Evolutionary conservation across 2,888 invertebrate species (phyloP).

Genomic region (Dryomyza anilis): DNA sequence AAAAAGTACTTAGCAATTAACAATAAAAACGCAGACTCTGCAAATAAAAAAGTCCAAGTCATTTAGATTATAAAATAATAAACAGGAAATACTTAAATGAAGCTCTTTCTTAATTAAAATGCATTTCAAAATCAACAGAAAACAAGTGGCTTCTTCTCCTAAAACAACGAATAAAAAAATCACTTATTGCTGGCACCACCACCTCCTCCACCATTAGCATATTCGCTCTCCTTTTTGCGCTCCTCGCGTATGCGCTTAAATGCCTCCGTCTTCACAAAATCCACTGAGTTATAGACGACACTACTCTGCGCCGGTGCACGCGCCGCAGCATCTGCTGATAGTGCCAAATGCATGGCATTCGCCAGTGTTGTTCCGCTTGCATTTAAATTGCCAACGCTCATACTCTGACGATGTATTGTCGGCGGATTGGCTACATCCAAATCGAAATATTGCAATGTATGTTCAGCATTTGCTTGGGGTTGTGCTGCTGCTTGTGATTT

Average conservation of each 20-base stretch:
- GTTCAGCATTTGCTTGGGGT: slow-evolving; percentile 43
- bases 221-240: slow-evolving; percentile 58
- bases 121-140: too few relatives aligned
- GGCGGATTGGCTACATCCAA: slow-evolving; percentile 71
- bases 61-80: too few relatives aligned
- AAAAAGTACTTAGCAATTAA: too few relatives aligned
- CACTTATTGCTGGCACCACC: too few relatives aligned
- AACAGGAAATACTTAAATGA: too few relatives aligned
- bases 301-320: slow-evolving; percentile 62
- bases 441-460: slow-evolving; percentile 81
- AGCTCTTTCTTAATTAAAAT: too few relatives aligned
- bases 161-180: too few relatives aligned
- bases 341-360: slow-evolving; percentile 34
- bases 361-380: slow-evolving; percentile 41
- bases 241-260: slow-evolving; percentile 85
- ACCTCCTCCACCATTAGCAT: too few relatives aligned
- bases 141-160: too few relatives aligned
- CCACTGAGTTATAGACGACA: slow-evolving; percentile 88
- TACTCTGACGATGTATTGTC: slow-evolving; percentile 51
- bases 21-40: too few relatives aligned
- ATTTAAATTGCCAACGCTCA: slow-evolving; percentile 51
- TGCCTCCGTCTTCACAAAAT: slow-evolving; percentile 92
- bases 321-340: slow-evolving; percentile 57
- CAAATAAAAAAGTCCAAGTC: too few relatives aligned
- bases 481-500: slow-evolving; percentile 35